Percentiles rank a stretch among this genome's conserved stretches.
phyloP scores from a whole-genome alignment of 2,113 vertebrate genomes.

The Xenopus laevis region DNA sequence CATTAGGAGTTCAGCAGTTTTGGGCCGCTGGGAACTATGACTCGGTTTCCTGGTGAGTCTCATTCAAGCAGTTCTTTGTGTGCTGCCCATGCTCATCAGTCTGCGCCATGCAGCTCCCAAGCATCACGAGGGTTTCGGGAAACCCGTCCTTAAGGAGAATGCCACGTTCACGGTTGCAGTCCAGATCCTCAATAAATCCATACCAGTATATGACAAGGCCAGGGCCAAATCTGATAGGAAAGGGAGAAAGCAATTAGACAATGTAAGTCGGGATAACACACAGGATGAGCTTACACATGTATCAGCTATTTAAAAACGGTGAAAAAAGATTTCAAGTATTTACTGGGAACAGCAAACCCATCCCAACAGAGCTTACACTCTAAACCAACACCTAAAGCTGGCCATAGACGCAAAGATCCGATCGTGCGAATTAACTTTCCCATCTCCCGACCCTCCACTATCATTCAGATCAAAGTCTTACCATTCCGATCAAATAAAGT shows the following conservation, averaged over 20 bases:
- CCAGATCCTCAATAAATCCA: slow-evolving; percentile 90
- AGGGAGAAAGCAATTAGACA: slow-evolving; percentile 19
- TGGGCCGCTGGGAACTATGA: slow-evolving; percentile 72
- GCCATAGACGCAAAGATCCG: no score
- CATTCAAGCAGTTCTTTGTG: slow-evolving; percentile 50
- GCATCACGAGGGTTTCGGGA: slow-evolving; percentile 87
- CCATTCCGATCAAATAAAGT: no score
- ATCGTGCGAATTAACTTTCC: no score
- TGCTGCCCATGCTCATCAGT: slow-evolving; percentile 7
- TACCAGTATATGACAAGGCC: slow-evolving; percentile 98
- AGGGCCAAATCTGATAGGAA: slow-evolving; percentile 82
- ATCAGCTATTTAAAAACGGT: no score
- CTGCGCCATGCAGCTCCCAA: slow-evolving; percentile 66
- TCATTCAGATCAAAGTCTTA: no score
- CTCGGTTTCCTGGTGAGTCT: slow-evolving; percentile 85
- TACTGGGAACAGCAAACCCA: no score
- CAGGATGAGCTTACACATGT: no score
- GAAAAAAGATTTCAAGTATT: no score
- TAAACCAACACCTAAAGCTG: no score
- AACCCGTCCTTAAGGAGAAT: slow-evolving; percentile 94
- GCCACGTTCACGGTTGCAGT: slow-evolving; percentile 90
- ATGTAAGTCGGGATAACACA: no score
- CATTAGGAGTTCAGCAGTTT: slow-evolving; percentile 90
- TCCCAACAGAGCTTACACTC: no score
- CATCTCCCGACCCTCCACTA: no score